Evolutionary conservation across 1,140 invertebrate species (phyloP).

Genomic region (Holcopasites calliopsidis): DNA sequence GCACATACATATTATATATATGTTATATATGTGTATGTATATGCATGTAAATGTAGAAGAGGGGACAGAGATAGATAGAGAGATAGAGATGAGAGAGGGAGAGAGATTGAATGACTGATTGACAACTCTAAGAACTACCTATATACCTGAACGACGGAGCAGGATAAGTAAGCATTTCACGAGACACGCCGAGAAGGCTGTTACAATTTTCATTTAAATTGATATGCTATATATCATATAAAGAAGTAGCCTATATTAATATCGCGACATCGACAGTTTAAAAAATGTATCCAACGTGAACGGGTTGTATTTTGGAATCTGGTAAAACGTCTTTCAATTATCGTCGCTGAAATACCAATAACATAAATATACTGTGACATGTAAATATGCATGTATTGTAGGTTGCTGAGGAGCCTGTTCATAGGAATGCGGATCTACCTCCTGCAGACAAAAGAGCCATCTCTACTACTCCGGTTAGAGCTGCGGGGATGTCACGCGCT

Average conservation of each 20-base stretch:
- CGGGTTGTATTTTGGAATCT: no score
- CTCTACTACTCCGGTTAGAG: no score
- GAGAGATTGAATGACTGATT: not conserved
- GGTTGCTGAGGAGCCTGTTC: no score
- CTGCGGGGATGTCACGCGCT: no score
- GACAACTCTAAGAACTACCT: slow-evolving; percentile 64
- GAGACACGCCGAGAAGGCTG: slow-evolving; percentile 58
- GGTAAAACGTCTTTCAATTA: no score
- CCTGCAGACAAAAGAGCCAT: no score
- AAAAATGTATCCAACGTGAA: no score
- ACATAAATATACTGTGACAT: no score
- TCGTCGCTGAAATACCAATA: not conserved
- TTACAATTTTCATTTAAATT: slow-evolving; percentile 32
- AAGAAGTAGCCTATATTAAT: not conserved
- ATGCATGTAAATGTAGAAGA: not conserved
- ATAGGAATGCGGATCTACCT: no score
- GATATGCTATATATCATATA: not conserved
- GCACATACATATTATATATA: not conserved
- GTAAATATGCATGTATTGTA: no score
- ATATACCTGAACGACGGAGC: slow-evolving; percentile 58
- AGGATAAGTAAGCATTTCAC: slow-evolving; percentile 55
- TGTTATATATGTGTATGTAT: not conserved
- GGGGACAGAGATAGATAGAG: not conserved
- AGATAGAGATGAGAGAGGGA: not conserved
- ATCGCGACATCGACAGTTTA: no score